These are phyloP conservation scores for Ispidina picta DNA, from an alignment of 2,797 vertebrate genomes.

Conservation along the genomic window DNA sequence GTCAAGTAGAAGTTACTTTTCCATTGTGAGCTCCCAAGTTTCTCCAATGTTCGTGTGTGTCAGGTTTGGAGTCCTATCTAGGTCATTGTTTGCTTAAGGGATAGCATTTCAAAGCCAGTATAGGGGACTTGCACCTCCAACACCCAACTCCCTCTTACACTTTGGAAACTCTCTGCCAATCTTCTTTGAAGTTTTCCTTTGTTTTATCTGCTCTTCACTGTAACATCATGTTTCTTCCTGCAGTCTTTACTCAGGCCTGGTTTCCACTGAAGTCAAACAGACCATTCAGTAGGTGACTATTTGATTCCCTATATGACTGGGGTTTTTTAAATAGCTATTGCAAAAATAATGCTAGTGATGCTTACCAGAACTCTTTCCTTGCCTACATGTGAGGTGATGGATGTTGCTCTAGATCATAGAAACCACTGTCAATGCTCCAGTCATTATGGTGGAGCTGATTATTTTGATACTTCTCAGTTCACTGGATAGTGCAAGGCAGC, in stretches of 20 bases:
- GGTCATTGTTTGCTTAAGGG: neutral
- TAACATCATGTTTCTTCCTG: neutral
- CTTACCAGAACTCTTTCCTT: neutral
- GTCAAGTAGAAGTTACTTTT: neutral
- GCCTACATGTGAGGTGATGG: neutral
- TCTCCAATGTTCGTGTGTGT: neutral
- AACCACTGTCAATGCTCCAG: neutral
- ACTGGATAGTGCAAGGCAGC: neutral
- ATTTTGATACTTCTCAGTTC: slow-evolving; percentile 45
- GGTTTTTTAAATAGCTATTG: neutral
- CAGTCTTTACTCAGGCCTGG: neutral
- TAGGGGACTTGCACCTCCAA: neutral
- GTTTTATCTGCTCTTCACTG: neutral
- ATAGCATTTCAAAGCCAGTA: neutral
- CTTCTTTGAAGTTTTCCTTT: neutral
- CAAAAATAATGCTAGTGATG: neutral
- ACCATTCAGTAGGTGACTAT: neutral
- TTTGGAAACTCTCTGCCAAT: neutral
- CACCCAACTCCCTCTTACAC: neutral
- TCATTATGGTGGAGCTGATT: neutral
- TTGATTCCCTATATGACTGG: neutral
- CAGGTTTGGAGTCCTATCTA: neutral
- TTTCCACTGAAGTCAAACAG: neutral
- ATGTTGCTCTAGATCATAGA: neutral
- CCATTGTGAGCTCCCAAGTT: neutral